A percentile compares a stretch with the other conserved stretches of the same genome.
Evolutionary conservation across 2,888 invertebrate genomes (phyloP).

Genomic region (Phasia obesa): DNA sequence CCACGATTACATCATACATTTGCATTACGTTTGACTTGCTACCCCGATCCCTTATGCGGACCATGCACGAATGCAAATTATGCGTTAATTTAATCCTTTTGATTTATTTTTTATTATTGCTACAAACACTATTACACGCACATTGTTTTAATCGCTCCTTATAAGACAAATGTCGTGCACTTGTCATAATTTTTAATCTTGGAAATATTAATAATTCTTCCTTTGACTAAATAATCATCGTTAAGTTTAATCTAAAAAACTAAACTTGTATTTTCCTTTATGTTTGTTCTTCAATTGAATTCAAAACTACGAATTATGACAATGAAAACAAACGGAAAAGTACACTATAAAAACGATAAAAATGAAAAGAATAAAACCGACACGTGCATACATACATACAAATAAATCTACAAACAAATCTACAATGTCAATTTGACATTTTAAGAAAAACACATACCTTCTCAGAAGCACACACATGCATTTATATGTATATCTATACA

Average conservation of each 20-base stretch:
- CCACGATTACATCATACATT: no score
- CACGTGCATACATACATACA: slow-evolving; percentile 1
- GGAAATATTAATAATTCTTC: no score
- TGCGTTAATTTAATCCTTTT: no score
- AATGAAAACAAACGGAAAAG: slow-evolving; percentile 50
- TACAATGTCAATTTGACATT: slow-evolving; percentile 65
- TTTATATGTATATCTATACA: background rate
- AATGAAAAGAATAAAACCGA: slow-evolving; percentile 25
- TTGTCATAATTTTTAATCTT: slow-evolving; percentile 3
- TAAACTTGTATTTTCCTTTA: background rate
- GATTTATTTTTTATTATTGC: no score
- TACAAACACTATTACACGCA: no score
- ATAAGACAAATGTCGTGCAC: no score
- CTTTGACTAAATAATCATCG: no score
- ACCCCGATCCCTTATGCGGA: no score
- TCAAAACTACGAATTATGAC: slow-evolving; percentile 41
- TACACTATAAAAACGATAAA: slow-evolving; percentile 22
- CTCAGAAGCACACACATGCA: slow-evolving; percentile 3
- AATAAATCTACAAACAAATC: slow-evolving; percentile 35
- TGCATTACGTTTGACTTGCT: no score
- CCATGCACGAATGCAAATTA: no score
- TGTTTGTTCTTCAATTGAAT: background rate
- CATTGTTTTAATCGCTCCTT: no score
- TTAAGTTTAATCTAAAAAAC: background rate
- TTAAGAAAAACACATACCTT: slow-evolving; percentile 25